Evolutionary conservation across 2,888 invertebrate species (phyloP).

Genomic region (Drosophila meridionalis): DNA sequence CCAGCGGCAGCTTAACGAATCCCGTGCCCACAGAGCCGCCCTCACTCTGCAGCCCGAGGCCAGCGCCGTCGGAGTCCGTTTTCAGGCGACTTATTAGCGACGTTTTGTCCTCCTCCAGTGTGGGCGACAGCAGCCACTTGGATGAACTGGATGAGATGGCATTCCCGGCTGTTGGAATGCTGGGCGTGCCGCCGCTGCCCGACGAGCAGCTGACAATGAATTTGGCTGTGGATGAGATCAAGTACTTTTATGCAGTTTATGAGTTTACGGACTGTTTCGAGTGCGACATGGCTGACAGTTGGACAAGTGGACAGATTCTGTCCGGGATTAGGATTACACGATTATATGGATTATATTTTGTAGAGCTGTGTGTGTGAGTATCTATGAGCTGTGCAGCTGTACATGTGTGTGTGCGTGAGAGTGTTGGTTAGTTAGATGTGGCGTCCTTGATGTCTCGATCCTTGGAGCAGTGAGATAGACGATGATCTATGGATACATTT

Average conservation of each 20-base stretch:
- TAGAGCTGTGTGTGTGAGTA: slow-evolving; percentile 3
- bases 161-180: slow-evolving; percentile 31
- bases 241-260: slow-evolving; percentile 85
- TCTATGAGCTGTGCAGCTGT: slow-evolving; percentile 9
- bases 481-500: slow-evolving; percentile 30
- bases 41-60: slow-evolving; percentile 38
- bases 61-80: slow-evolving; percentile 79
- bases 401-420: neutral
- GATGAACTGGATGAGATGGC: slow-evolving; percentile 82
- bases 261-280: slow-evolving; percentile 60
- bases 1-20: slow-evolving; percentile 88
- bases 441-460: slow-evolving; percentile 19
- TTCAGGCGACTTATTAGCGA: slow-evolving; percentile 82
- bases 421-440: slow-evolving; percentile 25
- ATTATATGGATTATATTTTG: slow-evolving; percentile 3
- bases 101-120: slow-evolving; percentile 84
- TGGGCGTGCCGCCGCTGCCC: slow-evolving; percentile 54
- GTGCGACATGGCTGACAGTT: slow-evolving; percentile 23
- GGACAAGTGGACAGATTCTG: slow-evolving; percentile 3
- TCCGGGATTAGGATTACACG: slow-evolving; percentile 17
- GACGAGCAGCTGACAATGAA: slow-evolving; percentile 64
- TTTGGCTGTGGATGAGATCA: slow-evolving; percentile 82
- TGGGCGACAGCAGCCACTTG: slow-evolving; percentile 85
- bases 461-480: slow-evolving; percentile 21
- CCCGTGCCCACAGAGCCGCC: slow-evolving; percentile 64